Base-by-base conservation (phyloP, 2,113 vertebrate genomes). In the Apeltes quadracus region DNA sequence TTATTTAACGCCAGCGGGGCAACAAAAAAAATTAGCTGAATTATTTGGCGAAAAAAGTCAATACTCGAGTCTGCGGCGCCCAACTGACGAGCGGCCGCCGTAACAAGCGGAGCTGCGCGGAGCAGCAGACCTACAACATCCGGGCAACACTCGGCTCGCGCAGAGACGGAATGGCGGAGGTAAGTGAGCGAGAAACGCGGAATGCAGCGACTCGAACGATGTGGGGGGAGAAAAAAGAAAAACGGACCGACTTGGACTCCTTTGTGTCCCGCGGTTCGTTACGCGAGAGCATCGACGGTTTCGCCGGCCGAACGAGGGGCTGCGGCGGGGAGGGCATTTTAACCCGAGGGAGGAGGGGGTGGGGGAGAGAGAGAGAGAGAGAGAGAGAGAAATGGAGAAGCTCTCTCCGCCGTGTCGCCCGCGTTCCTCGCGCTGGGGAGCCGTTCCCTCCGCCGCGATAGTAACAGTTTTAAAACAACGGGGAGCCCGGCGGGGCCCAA, bases 161-260 rank as follows among this genome's bases (percentile, higher is more conserved):
- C 92, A 94, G 91, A 91, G 91, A 87, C 91, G 92, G 92, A 94
- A 94, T 94, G 93, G 93, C 93, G 93, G 93, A 94, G 93, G 93
- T 94, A 90, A 94, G 93, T 93, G 82, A 89, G 87, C 89, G 85
- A 89, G 91, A 53, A 91, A 85, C 87, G 90, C 90, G 90, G 87
- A 87, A 84, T 72, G 86, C 76, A 86, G 71, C 57, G 85, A 90
- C 56, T 50, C 76, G 59, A 89, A 90, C 57, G 34, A 65, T 54
- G 29, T 32, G 1, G 29, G 29, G 32, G 6, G 6, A 7, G 6
- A 7, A 34, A 34, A 34, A 59, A 29, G 36, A 32, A 82, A 90
- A 83, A 79, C 10, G 71, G 25, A 61, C 66, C 64, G 39, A 53
- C 61, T 82, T 54, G 16, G 7, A 72, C 32, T 55, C 72, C 51